phyloP scores from a whole-genome alignment of 2,888 invertebrate genomes.

The Drosophila helvetica region DNA sequence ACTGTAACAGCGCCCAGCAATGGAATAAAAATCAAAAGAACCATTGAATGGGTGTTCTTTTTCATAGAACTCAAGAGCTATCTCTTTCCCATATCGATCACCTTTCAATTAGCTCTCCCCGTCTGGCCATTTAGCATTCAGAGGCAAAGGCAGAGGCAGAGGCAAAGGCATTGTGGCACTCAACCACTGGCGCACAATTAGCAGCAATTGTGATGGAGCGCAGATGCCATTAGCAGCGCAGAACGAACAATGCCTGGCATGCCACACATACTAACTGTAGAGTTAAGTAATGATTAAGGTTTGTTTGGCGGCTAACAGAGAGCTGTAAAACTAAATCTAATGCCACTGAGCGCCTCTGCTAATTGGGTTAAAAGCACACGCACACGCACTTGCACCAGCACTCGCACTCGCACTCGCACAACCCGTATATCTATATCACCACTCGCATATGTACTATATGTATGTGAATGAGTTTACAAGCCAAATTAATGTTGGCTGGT shows the following conservation, averaged over 20 bases:
- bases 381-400: not conserved
- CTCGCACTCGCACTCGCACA: slow-evolving; percentile 34
- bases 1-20: no score
- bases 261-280: slow-evolving; percentile 10
- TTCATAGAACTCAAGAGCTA: not conserved
- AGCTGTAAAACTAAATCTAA: slow-evolving; percentile 58
- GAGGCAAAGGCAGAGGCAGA: not conserved
- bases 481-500: slow-evolving; percentile 49
- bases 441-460: no score
- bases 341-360: slow-evolving; percentile 65
- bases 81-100: not conserved
- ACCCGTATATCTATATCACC: slow-evolving; percentile 2
- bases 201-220: slow-evolving; percentile 31
- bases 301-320: slow-evolving; percentile 25
- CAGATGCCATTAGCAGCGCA: slow-evolving; percentile 41
- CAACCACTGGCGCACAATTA: slow-evolving; percentile 17
- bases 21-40: not conserved
- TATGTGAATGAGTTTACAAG: slow-evolving; percentile 48
- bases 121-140: no score
- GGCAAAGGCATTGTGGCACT: not conserved
- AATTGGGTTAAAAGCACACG: slow-evolving; percentile 73
- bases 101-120: not conserved
- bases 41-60: not conserved
- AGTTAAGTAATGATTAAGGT: slow-evolving; percentile 39
- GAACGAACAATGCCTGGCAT: slow-evolving; percentile 42